Percentiles rank a stretch among this genome's conserved stretches.
Conservation (phyloP, 2,113 vertebrate species). For the Chionodraco myersi region DNA sequence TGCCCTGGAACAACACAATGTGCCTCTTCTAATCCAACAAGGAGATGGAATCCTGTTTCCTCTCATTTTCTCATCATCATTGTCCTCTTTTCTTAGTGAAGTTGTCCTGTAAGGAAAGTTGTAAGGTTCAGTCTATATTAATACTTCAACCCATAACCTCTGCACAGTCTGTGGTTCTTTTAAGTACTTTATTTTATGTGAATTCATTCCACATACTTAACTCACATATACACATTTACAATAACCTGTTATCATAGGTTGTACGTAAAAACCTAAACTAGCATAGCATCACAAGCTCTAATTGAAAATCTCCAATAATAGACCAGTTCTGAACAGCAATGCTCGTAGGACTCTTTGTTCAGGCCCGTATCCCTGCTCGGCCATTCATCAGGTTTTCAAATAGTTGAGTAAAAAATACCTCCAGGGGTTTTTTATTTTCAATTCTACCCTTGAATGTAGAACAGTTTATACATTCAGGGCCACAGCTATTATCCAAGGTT, state of each 20-base stretch:
- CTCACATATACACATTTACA: not conserved
- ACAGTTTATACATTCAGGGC: not conserved
- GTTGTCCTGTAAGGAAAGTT: not conserved
- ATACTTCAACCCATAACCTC: not conserved
- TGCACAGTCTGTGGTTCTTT: not conserved
- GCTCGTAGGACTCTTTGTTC: not conserved
- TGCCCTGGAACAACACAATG: slow-evolving; percentile 35
- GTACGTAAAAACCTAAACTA: not conserved
- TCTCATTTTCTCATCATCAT: not conserved
- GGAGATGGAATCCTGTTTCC: not conserved
- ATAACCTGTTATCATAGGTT: too few species aligned
- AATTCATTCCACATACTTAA: not conserved
- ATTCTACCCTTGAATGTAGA: not conserved
- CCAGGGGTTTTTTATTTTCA: not conserved
- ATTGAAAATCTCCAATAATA: not conserved
- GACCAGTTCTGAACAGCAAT: not conserved
- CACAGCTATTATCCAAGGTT: not conserved
- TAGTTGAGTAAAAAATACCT: not conserved
- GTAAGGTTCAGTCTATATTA: not conserved
- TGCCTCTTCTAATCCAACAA: slow-evolving; percentile 9
- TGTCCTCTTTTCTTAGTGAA: not conserved
- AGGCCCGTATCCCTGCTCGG: not conserved
- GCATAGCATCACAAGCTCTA: not conserved
- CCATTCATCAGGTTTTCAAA: slow-evolving; percentile 5
- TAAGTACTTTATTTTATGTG: not conserved